Evolutionary conservation across 2,888 invertebrate genomes (phyloP).

Genomic region (Ophonus ardosiacus): DNA sequence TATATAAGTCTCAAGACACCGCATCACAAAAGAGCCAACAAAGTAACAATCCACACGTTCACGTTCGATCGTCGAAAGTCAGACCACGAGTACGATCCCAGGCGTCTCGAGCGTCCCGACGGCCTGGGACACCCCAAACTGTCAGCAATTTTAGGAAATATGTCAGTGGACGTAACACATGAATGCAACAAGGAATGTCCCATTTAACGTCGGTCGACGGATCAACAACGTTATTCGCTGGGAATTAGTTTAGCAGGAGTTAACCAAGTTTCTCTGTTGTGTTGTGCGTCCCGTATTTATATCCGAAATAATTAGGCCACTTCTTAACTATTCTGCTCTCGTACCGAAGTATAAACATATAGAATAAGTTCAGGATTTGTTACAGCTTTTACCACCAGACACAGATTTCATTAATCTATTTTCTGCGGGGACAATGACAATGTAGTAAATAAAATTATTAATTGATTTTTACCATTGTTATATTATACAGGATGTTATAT

Average conservation of each 20-base stretch:
- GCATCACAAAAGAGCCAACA: constrained; percentile 17
- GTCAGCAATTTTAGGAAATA: constrained; percentile 57
- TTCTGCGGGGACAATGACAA: too few relatives aligned
- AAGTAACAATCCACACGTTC: constrained; percentile 7
- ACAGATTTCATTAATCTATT: background rate
- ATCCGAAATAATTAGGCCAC: background rate
- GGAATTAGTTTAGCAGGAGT: constrained; percentile 15
- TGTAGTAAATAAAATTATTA: too few relatives aligned
- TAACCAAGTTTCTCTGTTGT: constrained; percentile 4
- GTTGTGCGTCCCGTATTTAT: background rate
- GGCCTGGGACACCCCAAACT: constrained; percentile 49
- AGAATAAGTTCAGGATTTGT: background rate
- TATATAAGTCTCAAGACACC: constrained; percentile 9
- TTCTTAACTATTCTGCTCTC: constrained; percentile 8
- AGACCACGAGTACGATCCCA: background rate
- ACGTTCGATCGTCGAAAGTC: constrained; percentile 1
- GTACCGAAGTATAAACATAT: constrained; percentile 1
- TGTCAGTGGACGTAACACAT: constrained; percentile 57
- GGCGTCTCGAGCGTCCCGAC: constrained; percentile 1
- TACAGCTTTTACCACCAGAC: background rate
- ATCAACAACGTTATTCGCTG: constrained; percentile 34
- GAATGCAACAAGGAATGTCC: constrained; percentile 52
- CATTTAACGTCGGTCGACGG: constrained; percentile 47
- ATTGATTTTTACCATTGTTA: too few relatives aligned
- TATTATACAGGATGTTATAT: too few relatives aligned